Evolutionary conservation across 92 coral and sea anemone species (phyloP).

Genomic region (Pocillopora meandrina): DNA sequence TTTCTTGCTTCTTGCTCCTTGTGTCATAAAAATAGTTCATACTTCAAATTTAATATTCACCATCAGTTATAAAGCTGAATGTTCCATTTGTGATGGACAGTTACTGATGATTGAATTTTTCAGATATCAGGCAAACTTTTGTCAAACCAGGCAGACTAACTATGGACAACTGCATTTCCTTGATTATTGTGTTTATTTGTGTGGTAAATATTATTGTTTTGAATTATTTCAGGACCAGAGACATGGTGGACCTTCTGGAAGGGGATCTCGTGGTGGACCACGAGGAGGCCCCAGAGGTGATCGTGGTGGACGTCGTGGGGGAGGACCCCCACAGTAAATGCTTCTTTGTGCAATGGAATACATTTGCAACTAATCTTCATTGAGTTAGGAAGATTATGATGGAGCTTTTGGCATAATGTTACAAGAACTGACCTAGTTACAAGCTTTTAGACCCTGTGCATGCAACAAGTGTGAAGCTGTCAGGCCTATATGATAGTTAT

Average conservation of each 20-base stretch:
- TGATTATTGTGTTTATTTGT: no score
- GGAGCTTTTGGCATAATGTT: conserved; percentile 96
- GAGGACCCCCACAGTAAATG: conserved; percentile 76
- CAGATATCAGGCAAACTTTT: no score
- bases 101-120: no score
- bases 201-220: no score
- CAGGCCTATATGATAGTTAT: neutral
- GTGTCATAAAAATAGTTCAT: neutral
- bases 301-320: conserved; percentile 78
- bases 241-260: conserved; percentile 29
- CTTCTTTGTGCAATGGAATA: neutral
- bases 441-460: conserved; percentile 42
- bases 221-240: conserved; percentile 14
- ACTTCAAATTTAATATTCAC: neutral
- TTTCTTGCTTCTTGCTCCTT: neutral
- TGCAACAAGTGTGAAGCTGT: conserved; percentile 14
- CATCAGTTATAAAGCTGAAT: no score
- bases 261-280: conserved; percentile 80
- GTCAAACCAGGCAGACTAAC: no score
- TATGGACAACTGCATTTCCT: no score
- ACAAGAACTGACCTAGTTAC: conserved; percentile 74
- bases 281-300: conserved; percentile 83
- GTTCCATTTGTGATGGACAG: no score
- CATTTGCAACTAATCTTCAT: conserved; percentile 40
- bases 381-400: conserved; percentile 97